These are phyloP conservation scores for Furcula furcula DNA, from an alignment of 2,888 invertebrate species.

Conservation along the genomic window DNA sequence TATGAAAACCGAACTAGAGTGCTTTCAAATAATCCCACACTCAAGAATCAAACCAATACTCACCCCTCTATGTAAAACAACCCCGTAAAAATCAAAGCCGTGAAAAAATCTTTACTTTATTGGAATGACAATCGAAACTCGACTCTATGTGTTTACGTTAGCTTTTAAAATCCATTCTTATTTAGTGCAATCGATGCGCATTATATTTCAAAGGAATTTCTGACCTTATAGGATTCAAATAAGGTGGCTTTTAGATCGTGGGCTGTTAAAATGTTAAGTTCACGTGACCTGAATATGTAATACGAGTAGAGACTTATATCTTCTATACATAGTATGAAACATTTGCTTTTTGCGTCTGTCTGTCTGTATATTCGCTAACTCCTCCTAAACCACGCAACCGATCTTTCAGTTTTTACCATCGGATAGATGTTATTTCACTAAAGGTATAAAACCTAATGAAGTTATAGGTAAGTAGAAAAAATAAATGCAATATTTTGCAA, in stretches of 20 bases:
- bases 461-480: too few species aligned
- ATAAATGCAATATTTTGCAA: too few species aligned
- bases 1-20: too few species aligned
- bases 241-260: slow-evolving; percentile 22
- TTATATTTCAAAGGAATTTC: slow-evolving; percentile 10
- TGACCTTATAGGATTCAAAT: slow-evolving; percentile 4
- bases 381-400: too few species aligned
- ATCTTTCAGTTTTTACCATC: too few species aligned
- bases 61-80: not conserved
- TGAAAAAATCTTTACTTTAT: slow-evolving; percentile 5
- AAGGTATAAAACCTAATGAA: too few species aligned
- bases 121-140: not conserved
- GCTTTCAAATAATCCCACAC: too few species aligned
- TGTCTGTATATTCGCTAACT: too few species aligned
- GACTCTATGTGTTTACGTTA: not conserved
- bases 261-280: not conserved
- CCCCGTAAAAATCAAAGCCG: not conserved
- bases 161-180: not conserved
- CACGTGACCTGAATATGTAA: slow-evolving; percentile 1
- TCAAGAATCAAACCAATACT: too few species aligned
- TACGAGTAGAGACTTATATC: slow-evolving; percentile 2
- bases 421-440: too few species aligned
- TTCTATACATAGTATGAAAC: not conserved
- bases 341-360: too few species aligned
- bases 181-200: not conserved